Evolutionary conservation across 92 coral and sea anemone genomes (phyloP), one percentile per base, ranked within the genome.

Genomic region (Paramuricea clavata): DNA sequence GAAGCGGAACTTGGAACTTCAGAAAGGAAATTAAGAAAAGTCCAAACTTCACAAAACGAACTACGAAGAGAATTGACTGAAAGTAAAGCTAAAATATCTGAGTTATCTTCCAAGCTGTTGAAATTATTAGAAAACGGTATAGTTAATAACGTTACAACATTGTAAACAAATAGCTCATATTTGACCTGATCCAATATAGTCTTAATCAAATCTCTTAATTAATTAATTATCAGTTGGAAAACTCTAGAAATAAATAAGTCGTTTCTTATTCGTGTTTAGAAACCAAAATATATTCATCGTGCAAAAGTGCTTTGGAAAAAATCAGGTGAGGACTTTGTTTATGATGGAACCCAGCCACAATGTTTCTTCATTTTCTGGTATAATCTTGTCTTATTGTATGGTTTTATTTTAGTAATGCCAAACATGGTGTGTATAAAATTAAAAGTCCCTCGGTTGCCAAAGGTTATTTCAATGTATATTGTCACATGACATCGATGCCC

Each of bases 221-320:
- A 8, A 36, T 36, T 36, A 36, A 2, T 8, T 36, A 8, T 36
- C 42, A 36, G 42, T 36, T 36, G 42, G 4, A 36, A 36, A 36
- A 36, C 42, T 36, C 42, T 36, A 36, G 42, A 36, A 36, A 36
- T 17, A 17, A 52, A 52, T 52, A 52, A 16, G 21, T 52, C 16
- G 23, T 52, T 16, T 16, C 23, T 15, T 12, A 16, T 52, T 21
- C n/a, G n/a, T 52, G 0, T 16, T 6, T 52, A 52, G 61, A 52
- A 52, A 52, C 12, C 61, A 52, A 52, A 16, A 52, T 52, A 0
- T 16, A 52, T 52, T 1, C 61, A 15, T 52, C 61, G 23, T 52
- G 61, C 22, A 52, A 52, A 52, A 52, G 61, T 52, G 61, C 61
- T 52, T 52, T 52, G n/a, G 61, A 52, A 52, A 5, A 52, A 52